Percentiles rank a stretch among this genome's conserved stretches.
Conservation (phyloP, 2,113 vertebrate species). For the Oriolus oriolus region DNA sequence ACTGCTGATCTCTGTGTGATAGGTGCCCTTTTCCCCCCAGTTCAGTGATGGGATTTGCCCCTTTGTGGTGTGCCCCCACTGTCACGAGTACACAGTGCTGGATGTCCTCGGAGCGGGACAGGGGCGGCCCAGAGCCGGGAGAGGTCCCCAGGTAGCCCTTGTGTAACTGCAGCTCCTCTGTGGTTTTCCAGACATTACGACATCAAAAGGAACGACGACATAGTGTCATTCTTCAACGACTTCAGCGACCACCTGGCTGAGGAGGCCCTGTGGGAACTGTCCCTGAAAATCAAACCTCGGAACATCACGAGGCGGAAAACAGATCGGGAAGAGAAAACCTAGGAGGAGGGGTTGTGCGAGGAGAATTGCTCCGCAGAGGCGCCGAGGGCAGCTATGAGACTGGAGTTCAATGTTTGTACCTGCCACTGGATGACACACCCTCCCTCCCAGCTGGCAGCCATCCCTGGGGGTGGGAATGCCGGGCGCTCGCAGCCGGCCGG, state of each 20-base stretch:
- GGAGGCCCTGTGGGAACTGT: conserved; percentile 97
- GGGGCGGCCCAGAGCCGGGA: neutral
- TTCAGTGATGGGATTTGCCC: rapidly evolving
- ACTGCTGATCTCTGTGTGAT: neutral
- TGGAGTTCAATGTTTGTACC: conserved; percentile 44
- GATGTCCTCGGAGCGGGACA: neutral
- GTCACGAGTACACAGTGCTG: rapidly evolving
- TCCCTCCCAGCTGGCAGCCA: conserved; percentile 7
- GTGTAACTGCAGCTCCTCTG: neutral
- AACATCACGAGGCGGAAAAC: conserved; percentile 91
- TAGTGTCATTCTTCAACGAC: conserved; percentile 96
- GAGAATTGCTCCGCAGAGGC: conserved; percentile 34
- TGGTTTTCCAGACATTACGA: conserved; percentile 86
- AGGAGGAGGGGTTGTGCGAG: conserved; percentile 52
- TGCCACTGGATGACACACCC: conserved; percentile 23
- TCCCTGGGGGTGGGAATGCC: neutral
- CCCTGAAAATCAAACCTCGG: conserved; percentile 95
- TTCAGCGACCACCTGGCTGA: conserved; percentile 98
- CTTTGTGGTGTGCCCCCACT: neutral
- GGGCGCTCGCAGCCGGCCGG: neutral
- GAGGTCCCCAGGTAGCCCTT: neutral
- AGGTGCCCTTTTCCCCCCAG: neutral
- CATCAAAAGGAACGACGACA: conserved; percentile 92
- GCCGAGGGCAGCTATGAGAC: conserved; percentile 51
- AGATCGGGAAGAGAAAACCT: conserved; percentile 94